Conservation (phyloP, 2,797 vertebrate genomes). For the Rachycentron canadum region DNA sequence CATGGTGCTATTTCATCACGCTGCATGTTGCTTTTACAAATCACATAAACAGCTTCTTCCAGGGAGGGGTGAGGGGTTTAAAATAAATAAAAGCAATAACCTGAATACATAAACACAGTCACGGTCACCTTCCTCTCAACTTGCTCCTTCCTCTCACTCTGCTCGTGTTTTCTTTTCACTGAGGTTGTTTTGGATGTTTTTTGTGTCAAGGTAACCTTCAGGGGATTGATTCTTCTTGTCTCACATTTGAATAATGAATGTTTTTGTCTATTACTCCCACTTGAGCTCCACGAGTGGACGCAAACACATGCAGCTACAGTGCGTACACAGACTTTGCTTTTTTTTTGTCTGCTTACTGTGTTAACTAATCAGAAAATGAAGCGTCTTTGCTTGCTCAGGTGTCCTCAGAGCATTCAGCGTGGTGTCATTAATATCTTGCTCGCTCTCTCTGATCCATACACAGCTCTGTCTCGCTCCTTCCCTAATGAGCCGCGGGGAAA, state of each 20-base stretch:
- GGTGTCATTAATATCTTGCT: constrained; percentile 58
- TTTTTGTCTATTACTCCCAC: constrained; percentile 38
- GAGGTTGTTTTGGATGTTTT: constrained; percentile 53
- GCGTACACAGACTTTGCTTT: neutral
- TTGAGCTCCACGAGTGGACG: neutral
- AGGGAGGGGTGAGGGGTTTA: too few species aligned
- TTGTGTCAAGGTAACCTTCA: constrained; percentile 67
- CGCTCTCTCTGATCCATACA: constrained; percentile 36
- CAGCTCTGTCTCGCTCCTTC: constrained; percentile 10
- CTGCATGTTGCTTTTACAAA: constrained; percentile 48
- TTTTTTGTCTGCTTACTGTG: constrained; percentile 6
- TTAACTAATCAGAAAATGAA: constrained; percentile 62
- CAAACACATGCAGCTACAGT: constrained; percentile 6
- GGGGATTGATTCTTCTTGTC: constrained; percentile 54
- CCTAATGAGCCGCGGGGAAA: constrained; percentile 70
- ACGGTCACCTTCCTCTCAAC: constrained; percentile 39
- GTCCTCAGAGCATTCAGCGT: constrained; percentile 34
- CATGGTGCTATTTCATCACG: constrained; percentile 12
- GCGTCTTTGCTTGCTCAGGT: constrained; percentile 25
- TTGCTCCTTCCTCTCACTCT: constrained; percentile 10
- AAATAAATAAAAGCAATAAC: constrained; percentile 37
- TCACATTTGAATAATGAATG: constrained; percentile 58
- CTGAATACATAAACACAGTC: constrained; percentile 47
- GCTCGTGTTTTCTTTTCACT: constrained; percentile 9
- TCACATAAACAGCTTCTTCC: constrained; percentile 27